These are phyloP conservation scores for Myanophis thanlyinensis DNA, from an alignment of 2,113 vertebrate species.

Conservation along the genomic window DNA sequence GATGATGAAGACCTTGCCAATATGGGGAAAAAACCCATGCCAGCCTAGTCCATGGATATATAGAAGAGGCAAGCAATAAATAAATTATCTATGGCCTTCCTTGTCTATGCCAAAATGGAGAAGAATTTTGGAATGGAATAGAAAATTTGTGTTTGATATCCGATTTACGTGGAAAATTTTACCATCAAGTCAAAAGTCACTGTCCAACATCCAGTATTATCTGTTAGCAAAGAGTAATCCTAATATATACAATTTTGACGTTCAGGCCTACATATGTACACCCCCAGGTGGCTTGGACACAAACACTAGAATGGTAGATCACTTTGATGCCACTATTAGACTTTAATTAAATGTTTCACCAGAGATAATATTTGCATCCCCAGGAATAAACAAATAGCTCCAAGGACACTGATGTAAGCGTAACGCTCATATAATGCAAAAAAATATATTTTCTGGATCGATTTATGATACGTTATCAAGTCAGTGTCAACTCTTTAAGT, in stretches of 20 bases:
- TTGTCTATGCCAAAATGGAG: background rate
- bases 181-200: background rate
- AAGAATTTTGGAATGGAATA: background rate
- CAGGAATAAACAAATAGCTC: background rate
- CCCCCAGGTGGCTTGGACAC: background rate
- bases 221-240: background rate
- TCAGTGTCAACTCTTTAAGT: background rate
- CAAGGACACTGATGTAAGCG: background rate
- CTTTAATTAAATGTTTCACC: background rate
- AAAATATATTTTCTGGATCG: background rate
- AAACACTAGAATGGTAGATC: background rate
- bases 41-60: background rate
- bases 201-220: background rate
- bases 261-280: background rate
- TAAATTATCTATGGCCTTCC: background rate
- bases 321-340: background rate
- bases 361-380: background rate
- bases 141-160: background rate
- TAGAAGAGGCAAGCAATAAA: background rate
- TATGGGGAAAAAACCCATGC: background rate
- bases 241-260: background rate
- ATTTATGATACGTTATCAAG: background rate
- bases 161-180: background rate
- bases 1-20: background rate
- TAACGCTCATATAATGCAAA: background rate